Conservation (phyloP, 2,888 invertebrate genomes). For the Aporophyla nigra region DNA sequence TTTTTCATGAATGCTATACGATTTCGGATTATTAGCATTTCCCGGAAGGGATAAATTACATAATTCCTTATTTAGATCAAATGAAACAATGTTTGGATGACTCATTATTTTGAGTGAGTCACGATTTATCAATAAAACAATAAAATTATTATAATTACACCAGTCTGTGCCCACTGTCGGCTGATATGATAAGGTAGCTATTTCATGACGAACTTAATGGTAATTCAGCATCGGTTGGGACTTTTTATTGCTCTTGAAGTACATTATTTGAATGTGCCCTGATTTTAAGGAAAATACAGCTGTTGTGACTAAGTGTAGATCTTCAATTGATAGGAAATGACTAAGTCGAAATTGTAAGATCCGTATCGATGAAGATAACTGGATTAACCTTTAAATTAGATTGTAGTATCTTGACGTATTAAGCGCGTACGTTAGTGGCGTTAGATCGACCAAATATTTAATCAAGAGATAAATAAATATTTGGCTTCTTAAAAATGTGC, state of each 20-base stretch:
- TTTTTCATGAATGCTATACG: neutral
- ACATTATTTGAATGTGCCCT: slow-evolving; percentile 22
- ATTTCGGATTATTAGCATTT: neutral
- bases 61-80: slow-evolving; percentile 7
- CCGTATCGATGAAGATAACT: slow-evolving; percentile 34
- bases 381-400: slow-evolving; percentile 37
- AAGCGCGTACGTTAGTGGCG: slow-evolving; percentile 11
- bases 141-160: slow-evolving; percentile 74
- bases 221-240: slow-evolving; percentile 53
- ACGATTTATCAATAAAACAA: slow-evolving; percentile 77
- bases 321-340: slow-evolving; percentile 21
- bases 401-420: slow-evolving; percentile 18
- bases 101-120: slow-evolving; percentile 76
- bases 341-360: slow-evolving; percentile 14
- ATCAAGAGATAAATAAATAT: neutral
- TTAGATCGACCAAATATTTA: neutral
- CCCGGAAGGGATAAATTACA: neutral
- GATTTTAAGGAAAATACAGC: slow-evolving; percentile 28
- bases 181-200: slow-evolving; percentile 73
- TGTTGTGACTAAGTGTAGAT: neutral
- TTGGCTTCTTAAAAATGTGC: neutral
- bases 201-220: slow-evolving; percentile 64
- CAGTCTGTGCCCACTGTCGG: slow-evolving; percentile 71
- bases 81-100: slow-evolving; percentile 69
- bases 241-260: slow-evolving; percentile 47